These are phyloP conservation scores for Polydesmus complanatus DNA, from an alignment of 2,888 invertebrate species.

Conservation along the genomic window DNA sequence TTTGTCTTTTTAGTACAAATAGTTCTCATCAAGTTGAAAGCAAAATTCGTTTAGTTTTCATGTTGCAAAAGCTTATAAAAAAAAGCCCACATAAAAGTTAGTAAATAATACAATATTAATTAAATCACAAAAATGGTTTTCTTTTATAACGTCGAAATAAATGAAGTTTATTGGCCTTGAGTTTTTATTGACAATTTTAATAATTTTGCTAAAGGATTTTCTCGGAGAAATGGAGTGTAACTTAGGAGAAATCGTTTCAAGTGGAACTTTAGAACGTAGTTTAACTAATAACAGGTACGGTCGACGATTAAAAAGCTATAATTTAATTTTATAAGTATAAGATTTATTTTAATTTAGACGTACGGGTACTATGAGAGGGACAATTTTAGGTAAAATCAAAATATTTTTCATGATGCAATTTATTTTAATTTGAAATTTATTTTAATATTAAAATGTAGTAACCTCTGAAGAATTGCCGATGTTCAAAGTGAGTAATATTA, in stretches of 20 bases:
- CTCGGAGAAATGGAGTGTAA: constrained; percentile 41
- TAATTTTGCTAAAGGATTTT: constrained; percentile 31
- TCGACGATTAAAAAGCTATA: constrained; percentile 18
- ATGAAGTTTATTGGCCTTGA: neutral
- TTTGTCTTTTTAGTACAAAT: too few species aligned
- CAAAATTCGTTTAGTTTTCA: constrained; percentile 10
- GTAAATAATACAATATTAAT: too few species aligned
- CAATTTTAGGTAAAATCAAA: too few species aligned
- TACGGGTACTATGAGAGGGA: neutral
- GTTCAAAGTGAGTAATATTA: constrained; percentile 23
- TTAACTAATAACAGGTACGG: too few species aligned
- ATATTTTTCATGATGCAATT: too few species aligned
- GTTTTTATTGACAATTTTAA: too few species aligned
- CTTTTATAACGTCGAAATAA: neutral
- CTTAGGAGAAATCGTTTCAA: constrained; percentile 39
- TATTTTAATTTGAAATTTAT: too few species aligned
- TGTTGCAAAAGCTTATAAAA: neutral
- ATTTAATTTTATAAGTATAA: neutral
- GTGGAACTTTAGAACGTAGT: constrained; percentile 20
- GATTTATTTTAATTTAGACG: neutral
- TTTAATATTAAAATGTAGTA: constrained; percentile 23
- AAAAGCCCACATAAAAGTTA: neutral
- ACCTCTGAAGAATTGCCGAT: constrained; percentile 31
- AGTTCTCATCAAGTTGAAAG: too few species aligned
- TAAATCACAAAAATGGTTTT: too few species aligned